Base-by-base conservation (phyloP, 2,113 vertebrate genomes). In the Rafetus swinhoei region DNA sequence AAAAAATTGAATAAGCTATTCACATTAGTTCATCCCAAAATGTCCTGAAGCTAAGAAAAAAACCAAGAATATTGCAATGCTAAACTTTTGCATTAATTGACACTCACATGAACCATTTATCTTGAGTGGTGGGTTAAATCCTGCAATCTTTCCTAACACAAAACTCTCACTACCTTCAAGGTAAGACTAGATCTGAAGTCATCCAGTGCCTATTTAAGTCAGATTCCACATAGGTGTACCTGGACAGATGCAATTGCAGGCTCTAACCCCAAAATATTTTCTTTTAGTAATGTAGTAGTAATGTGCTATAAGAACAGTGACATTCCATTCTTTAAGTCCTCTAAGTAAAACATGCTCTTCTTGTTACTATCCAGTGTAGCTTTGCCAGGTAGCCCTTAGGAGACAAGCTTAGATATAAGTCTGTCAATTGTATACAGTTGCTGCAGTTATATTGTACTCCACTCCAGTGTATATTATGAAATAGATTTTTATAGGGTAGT, bases 161-260 rank as follows among this genome's bases (percentile, higher is more conserved):
- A 5, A 59, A 15, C 60, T 72, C 69, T 19, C 69, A 72, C 13
- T 50, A 21, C 27, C 79, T 87, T 83, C 21, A 16, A 6, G 74
- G 81, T 62, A 85, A 74, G 56, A 53, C 79, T 81, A 35, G 35
- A 72, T 29, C 39, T 52, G n/a, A n/a, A 16, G 32, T 74, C 69
- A 74, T 35, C 35, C n/a, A 74, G 32, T 8, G 4, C 35, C 69
- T 21, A 21, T 74, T n/a, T 74, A 35, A 72, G 15, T 25, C 18
- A 25, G 35, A 24, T 72, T 56, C 1, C 22, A 29, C 27, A n/a
- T 6, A 0, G 1, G 35, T 54, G 32, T 39, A 35, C 10, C 1
- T 24, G 24, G 79, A 6, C 13, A 35, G 45, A 32, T 4, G 32
- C 16, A 4, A 7, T 56, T 77, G 72, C 56, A 86, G 52, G 15